Evolutionary conservation across 2,888 invertebrate genomes (phyloP), one percentile per base, ranked within the genome.

Genomic region (Napeogenes sylphis): DNA sequence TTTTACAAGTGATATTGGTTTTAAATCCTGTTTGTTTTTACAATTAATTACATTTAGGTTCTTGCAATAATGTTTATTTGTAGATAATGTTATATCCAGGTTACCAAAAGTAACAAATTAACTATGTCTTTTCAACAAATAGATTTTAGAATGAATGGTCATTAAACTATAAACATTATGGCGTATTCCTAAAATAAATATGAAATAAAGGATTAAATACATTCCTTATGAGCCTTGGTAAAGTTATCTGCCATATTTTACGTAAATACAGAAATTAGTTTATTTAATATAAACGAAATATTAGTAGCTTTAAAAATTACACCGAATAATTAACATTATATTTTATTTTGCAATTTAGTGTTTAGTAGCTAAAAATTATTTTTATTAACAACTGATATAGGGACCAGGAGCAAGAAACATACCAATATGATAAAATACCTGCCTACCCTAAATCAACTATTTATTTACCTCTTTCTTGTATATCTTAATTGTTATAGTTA

Each of bases 391-490:
- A 46, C 51, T 53, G 55, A 65, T 8, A 59, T 62, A 59, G 66
- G 66, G 67, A 68, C 68, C 67, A 68, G 63, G 33, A 63, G 64
- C 66, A 54, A 63, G 56, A 62, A 56, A 47, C 13, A 45, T 21
- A 21, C 21, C 21, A 21, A 21, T 21, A 21, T 45, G 58, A 30
- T 61, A 51, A 46, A 60, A 55, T 55, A 30, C 32, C 58, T 47
- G 62, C 21, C 59, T 54, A 69, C 69, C 69, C 60, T 53, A 66
- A 56, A 35, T 60, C 46, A 61, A 55, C 62, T 59, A 68, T 55
- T 68, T 70, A 66, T 66, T 68, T 68, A 64, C 61, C 66, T 46
- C 21, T 55, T 53, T 61, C 59, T 65, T 65, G 46, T 68, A 63
- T 60, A 56, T 61, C 58, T 62, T 64, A 56, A 63, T 62, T 46